Percentiles rank a stretch among this genome's conserved stretches.
These are phyloP conservation scores for Erebia palarica DNA, from an alignment of 2,888 invertebrate genomes.

Conservation along the genomic window DNA sequence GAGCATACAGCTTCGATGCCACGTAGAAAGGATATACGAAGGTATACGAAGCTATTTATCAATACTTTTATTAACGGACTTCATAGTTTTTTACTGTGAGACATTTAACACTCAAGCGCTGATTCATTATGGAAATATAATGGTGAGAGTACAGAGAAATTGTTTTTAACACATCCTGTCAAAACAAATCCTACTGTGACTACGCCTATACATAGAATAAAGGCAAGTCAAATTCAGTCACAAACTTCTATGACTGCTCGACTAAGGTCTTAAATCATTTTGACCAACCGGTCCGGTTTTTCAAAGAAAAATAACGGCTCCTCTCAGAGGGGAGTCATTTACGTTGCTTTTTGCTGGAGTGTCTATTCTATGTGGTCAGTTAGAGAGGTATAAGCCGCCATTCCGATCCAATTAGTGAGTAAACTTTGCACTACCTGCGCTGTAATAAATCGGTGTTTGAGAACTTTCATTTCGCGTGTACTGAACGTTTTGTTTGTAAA, in stretches of 20 bases:
- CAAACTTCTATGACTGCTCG: not conserved
- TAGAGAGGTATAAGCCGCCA: slow-evolving; percentile 33
- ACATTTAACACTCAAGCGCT: no score
- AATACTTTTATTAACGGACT: no score
- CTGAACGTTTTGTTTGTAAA: slow-evolving; percentile 8
- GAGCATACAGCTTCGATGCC: no score
- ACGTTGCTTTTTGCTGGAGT: slow-evolving; percentile 19
- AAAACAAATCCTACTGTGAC: no score
- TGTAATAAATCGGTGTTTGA: slow-evolving; percentile 25
- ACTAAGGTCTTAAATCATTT: not conserved
- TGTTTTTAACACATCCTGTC: no score
- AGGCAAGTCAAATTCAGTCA: not conserved
- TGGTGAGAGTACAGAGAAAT: no score
- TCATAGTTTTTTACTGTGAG: no score
- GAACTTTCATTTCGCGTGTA: slow-evolving; percentile 13
- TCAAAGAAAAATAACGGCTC: not conserved
- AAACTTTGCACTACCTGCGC: slow-evolving; percentile 29
- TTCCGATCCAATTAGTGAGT: slow-evolving; percentile 38
- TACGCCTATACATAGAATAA: not conserved
- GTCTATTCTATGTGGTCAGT: slow-evolving; percentile 38
- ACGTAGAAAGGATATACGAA: no score
- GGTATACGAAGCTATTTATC: no score
- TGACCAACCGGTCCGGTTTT: not conserved
- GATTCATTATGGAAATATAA: no score
- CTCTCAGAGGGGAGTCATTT: not conserved